Base-by-base conservation (phyloP, 2,888 invertebrate genomes). In the Rhaphigaster nebulosa region DNA sequence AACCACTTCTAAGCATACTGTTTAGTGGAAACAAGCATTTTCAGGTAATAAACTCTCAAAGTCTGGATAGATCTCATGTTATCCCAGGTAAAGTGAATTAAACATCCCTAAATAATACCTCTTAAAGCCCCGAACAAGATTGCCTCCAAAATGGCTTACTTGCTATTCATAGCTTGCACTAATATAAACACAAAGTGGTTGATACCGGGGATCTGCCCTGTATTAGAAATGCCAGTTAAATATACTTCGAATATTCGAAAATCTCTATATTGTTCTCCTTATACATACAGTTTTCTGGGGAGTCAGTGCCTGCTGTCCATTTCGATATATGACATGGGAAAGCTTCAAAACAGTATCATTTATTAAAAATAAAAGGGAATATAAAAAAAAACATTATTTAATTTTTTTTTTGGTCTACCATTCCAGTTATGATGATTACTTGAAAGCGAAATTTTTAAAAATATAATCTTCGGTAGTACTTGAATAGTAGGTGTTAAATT, bases 81-180 rank as follows among this genome's bases (percentile, higher is more conserved):
- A n/a, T 4, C n/a, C 45, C 26, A 38, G 3, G 84, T 50, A 84
- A 84, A 84, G 84, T 84, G 84, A 84, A 84, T 84, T 84, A 84
- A 84, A 50, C 84, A 45, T 1, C 84, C 84, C 45, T 84, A 84
- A 84, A 84, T 84, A 84, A 41, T 84, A n/a, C 45, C 84, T 1
- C 45, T 84, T 26, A 84, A 41, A 84, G 84, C 84, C 84, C 38
- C 84, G n/a, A 84, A 41, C 84, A 84, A 84, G 84, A 84, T 84
- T 84, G 84, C 84, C 45, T n/a, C 84, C 84, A 84, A 76, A 84
- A 84, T 84, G 45, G 84, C 84, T 45, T 84, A 84, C 84, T 84
- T 84, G 84, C n/a, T 84, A 84, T 84, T 84, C 84, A 84, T 84
- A 50, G 84, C 84, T 84, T 50, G n/a, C 84, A n/a, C 45, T 84